These are phyloP conservation scores for Nyctalus aviator DNA, from an alignment of 2,797 vertebrate species.

Conservation along the genomic window DNA sequence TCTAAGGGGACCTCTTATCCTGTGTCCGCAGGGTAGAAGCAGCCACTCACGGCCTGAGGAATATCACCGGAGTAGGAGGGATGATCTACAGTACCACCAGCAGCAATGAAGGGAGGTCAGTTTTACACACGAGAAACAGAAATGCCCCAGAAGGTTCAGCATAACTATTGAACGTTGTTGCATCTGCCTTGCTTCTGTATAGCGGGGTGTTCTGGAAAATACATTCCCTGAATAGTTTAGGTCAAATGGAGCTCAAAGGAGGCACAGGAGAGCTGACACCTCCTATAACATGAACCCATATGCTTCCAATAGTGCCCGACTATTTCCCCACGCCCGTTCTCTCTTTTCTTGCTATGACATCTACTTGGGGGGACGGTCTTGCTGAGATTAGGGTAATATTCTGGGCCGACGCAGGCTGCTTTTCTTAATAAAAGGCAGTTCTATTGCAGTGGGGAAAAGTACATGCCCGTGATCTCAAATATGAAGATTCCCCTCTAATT, in stretches of 20 bases:
- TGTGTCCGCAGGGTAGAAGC: background rate
- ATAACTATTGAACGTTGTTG: background rate
- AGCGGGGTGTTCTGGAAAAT: background rate
- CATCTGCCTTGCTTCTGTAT: background rate
- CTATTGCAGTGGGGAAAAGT: background rate
- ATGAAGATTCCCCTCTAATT: background rate
- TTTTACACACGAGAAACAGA: background rate
- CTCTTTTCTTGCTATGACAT: background rate
- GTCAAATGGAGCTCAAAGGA: background rate
- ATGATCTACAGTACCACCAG: background rate
- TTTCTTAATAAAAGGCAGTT: background rate
- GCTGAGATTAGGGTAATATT: background rate
- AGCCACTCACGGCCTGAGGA: background rate
- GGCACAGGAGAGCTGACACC: background rate
- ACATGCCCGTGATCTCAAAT: background rate
- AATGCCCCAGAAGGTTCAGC: background rate
- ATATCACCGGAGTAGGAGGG: background rate
- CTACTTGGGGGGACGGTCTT: background rate
- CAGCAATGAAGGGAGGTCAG: background rate
- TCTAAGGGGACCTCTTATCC: background rate
- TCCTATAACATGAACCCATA: background rate
- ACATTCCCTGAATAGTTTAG: background rate
- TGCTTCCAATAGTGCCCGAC: background rate
- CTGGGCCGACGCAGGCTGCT: background rate
- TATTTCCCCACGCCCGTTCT: background rate